Conservation (phyloP, 1,140 invertebrate genomes). For the Portunus trituberculatus region DNA sequence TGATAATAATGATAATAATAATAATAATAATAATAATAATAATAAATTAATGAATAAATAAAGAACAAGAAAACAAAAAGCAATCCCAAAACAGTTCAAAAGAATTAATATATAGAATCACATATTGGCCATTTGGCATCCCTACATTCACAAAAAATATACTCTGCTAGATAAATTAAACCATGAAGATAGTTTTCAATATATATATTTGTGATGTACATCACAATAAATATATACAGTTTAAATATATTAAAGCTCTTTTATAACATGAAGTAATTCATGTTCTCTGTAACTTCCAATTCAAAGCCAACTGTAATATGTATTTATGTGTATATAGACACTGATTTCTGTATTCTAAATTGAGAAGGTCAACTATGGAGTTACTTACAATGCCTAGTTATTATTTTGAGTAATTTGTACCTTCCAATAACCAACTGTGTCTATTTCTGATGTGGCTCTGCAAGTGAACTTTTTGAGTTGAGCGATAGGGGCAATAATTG, state of each 20-base stretch:
- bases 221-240: background rate
- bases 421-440: constrained; percentile 59
- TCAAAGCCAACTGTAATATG: background rate
- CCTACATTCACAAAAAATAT: too few relatives aligned
- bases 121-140: too few relatives aligned
- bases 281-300: background rate
- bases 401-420: constrained; percentile 49
- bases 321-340: background rate
- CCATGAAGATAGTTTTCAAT: too few relatives aligned
- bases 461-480: constrained; percentile 70
- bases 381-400: constrained; percentile 42
- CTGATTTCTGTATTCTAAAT: background rate
- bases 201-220: background rate
- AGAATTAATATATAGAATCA: too few relatives aligned
- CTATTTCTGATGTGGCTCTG: constrained; percentile 74
- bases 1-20: too few relatives aligned
- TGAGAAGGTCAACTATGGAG: background rate
- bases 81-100: too few relatives aligned
- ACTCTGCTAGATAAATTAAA: too few relatives aligned
- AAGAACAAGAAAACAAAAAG: too few relatives aligned
- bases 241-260: background rate
- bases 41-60: too few relatives aligned
- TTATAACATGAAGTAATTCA: too few relatives aligned
- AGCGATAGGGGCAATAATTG: constrained; percentile 62
- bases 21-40: too few relatives aligned